Evolutionary conservation across 2,888 invertebrate genomes (phyloP).

Genomic region (Drosophila pseudotakahashii): DNA sequence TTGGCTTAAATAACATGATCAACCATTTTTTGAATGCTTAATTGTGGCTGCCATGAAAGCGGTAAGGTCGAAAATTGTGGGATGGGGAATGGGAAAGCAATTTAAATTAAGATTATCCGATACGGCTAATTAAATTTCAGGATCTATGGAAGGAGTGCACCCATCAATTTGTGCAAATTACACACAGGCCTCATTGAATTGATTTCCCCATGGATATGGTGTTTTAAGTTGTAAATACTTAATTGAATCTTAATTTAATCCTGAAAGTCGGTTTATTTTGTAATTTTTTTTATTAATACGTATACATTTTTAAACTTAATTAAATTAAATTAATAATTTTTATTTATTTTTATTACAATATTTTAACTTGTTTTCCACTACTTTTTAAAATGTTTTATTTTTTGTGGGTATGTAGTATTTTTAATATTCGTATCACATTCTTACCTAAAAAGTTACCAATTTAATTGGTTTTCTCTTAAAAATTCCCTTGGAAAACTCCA

Average conservation of each 20-base stretch:
- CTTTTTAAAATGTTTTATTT: too few species aligned
- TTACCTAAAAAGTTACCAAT: background rate
- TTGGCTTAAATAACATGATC: slow-evolving; percentile 55
- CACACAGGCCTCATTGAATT: slow-evolving; percentile 11
- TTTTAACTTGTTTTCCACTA: too few species aligned
- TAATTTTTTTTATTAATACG: background rate
- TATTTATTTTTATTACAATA: too few species aligned
- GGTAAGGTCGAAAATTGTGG: background rate
- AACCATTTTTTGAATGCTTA: slow-evolving; percentile 45
- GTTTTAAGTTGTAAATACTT: background rate
- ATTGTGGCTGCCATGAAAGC: slow-evolving; percentile 23
- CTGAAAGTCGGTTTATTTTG: background rate
- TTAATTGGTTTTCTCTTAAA: background rate
- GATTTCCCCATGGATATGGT: slow-evolving; percentile 4
- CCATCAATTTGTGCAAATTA: slow-evolving; percentile 17
- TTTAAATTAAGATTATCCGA: slow-evolving; percentile 45
- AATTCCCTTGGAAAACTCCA: slow-evolving; percentile 5
- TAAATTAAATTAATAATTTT: too few species aligned
- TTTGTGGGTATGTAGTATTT: too few species aligned
- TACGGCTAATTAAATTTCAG: slow-evolving; percentile 35
- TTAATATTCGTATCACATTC: too few species aligned
- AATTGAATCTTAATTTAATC: background rate
- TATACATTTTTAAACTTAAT: too few species aligned
- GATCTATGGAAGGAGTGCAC: slow-evolving; percentile 16
- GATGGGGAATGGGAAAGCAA: slow-evolving; percentile 31